A percentile compares a stretch with the other conserved stretches of the same genome.
Evolutionary conservation across 2,797 vertebrate species (phyloP).

Genomic region (Micromesistius poutassou): DNA sequence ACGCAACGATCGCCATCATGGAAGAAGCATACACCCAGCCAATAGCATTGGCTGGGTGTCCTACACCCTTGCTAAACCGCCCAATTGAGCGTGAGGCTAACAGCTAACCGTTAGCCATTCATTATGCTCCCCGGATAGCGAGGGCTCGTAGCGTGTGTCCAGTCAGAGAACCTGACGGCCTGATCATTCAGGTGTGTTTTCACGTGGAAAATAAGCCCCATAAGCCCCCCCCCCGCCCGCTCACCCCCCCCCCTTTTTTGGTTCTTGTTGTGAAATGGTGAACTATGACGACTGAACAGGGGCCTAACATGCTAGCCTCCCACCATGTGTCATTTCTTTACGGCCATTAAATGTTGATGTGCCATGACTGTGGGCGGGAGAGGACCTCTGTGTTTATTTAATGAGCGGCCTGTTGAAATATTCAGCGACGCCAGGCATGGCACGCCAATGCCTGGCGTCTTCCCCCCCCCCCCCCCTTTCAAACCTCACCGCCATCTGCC

Average conservation of each 20-base stretch:
- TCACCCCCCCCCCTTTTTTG: neutral
- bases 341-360: constrained; percentile 61
- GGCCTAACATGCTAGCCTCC: constrained; percentile 16
- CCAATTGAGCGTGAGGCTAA: neutral
- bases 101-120: neutral
- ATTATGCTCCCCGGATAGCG: neutral
- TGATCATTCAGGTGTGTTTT: constrained; percentile 31
- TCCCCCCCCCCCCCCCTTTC: constrained; percentile 30
- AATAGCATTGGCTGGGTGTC: neutral
- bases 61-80: neutral
- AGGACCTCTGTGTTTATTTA: constrained; percentile 64
- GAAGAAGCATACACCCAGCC: neutral
- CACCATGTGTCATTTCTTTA: constrained; percentile 35
- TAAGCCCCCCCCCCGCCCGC: too few relatives aligned
- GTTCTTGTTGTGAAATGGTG: constrained; percentile 19
- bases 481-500: constrained; percentile 10
- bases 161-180: constrained; percentile 36
- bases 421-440: constrained; percentile 59
- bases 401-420: constrained; percentile 68
- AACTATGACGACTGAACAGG: constrained; percentile 20
- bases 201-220: constrained; percentile 21
- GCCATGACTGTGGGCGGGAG: constrained; percentile 43
- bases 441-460: constrained; percentile 27
- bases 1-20: neutral
- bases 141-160: neutral